Evolutionary conservation across 1,140 invertebrate genomes (phyloP).

Genomic region (Danaus plexippus): DNA sequence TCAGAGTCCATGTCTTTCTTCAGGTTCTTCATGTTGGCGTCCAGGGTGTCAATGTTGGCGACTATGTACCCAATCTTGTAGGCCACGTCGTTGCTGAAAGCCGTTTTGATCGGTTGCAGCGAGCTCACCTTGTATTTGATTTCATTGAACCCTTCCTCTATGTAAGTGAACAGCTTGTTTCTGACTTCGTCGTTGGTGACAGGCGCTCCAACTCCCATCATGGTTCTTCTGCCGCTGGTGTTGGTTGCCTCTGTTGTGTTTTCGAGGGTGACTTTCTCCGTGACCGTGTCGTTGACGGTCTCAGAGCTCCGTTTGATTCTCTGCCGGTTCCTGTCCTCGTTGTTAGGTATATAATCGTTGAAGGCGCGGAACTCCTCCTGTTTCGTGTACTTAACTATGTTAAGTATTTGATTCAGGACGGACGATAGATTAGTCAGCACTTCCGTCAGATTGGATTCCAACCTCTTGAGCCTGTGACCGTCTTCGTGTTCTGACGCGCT

Average conservation of each 20-base stretch:
- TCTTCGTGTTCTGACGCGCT: too few species aligned
- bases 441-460: slow-evolving; percentile 12
- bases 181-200: slow-evolving; percentile 22
- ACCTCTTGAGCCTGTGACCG: too few species aligned
- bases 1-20: slow-evolving; percentile 25
- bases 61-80: slow-evolving; percentile 43
- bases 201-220: not conserved
- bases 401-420: slow-evolving; percentile 10
- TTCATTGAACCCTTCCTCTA: slow-evolving; percentile 35
- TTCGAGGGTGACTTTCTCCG: not conserved
- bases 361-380: not conserved
- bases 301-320: not conserved
- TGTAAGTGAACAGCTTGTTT: slow-evolving; percentile 29
- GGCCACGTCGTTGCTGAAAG: slow-evolving; percentile 17
- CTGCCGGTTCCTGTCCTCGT: not conserved
- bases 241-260: slow-evolving; percentile 2
- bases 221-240: slow-evolving; percentile 8
- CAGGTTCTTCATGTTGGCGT: slow-evolving; percentile 33
- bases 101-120: slow-evolving; percentile 21
- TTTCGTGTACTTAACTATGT: slow-evolving; percentile 11
- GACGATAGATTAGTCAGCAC: slow-evolving; percentile 10
- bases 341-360: slow-evolving; percentile 2
- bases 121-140: slow-evolving; percentile 30
- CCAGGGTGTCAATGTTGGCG: slow-evolving; percentile 33
- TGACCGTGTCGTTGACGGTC: not conserved